Base-by-base conservation (phyloP, 2,113 vertebrate species). In the Neotragus pygmaeus region DNA sequence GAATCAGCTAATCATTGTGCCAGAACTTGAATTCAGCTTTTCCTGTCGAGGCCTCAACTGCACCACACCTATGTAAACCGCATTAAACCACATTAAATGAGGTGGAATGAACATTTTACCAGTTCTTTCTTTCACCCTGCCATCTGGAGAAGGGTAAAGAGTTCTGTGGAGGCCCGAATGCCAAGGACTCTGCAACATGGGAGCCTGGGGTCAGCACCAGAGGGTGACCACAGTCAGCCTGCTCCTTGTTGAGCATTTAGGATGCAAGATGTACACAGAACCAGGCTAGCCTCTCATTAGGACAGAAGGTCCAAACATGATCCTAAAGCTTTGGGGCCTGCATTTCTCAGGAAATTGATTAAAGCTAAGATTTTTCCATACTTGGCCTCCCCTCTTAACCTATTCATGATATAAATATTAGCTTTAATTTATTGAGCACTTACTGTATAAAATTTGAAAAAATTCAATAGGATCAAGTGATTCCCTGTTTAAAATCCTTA, bases 11-110 rank as follows among this genome's bases (percentile, higher is more conserved):
- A 98, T 98, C 91, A 0, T 85, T 97, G 94, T 98, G 98, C 98
- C 99, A 99, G 98, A 98, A 95, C 97, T 98, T 98, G 97, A 98
- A 97, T 98, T 99, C 98, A 98, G 97, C 98, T 98, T 98, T 98
- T 98, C 98, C 98, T 98, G 93, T 91, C 47, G 86, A 94, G 97
- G 94, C 88, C 96, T 98, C 88, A 36, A 91, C 98, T 94, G 93
- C 80, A 98, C 98, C 98, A 98, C 99, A 99, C 98, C 98, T 99
- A 98, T 95, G 96, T 94, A 98, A 98, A 96, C 97, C 78, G 84
- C 96, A 96, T 0, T 55, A 97, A 98, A 97, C 97, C 85, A 88
- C 96, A 96, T 0, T 55, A 97, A 98, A 97, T 97, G 98, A 98
- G 0, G 12, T 81, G 91, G 98, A 98, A 98, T 98, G 98, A 98